These are phyloP conservation scores for Pogonomyrmex californicus DNA, from an alignment of 1,140 invertebrate species.

Conservation along the genomic window DNA sequence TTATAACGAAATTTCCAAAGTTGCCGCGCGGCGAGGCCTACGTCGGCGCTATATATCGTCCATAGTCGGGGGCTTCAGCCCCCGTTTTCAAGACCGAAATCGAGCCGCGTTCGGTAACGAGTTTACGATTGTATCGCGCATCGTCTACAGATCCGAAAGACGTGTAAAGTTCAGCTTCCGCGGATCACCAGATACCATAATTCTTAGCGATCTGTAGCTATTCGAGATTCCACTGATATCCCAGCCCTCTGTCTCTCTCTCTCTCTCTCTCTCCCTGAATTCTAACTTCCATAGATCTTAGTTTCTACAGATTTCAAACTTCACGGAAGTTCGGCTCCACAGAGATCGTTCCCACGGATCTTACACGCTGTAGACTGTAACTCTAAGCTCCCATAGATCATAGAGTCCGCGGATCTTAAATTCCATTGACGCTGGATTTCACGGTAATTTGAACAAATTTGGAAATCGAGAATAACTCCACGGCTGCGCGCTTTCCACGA, in stretches of 20 bases:
- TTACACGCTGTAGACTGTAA: conserved; percentile 7
- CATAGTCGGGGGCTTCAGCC: background rate
- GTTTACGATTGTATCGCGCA: background rate
- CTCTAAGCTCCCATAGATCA: conserved; percentile 43
- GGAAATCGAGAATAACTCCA: background rate
- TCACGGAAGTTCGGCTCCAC: background rate
- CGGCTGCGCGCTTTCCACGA: background rate
- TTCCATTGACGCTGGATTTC: background rate
- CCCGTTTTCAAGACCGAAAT: conserved; percentile 10
- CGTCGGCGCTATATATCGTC: no score
- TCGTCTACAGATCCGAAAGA: no score
- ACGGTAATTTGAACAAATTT: conserved; percentile 28
- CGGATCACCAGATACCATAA: conserved; percentile 23
- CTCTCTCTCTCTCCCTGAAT: conserved; percentile 46
- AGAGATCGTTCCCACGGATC: conserved; percentile 19
- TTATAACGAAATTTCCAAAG: conserved; percentile 59
- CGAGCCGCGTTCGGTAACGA: background rate
- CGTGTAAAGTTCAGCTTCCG: background rate
- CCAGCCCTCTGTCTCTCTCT: no score
- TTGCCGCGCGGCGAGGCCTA: conserved; percentile 46
- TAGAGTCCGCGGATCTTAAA: background rate
- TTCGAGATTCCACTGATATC: conserved; percentile 2
- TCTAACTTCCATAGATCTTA: conserved; percentile 51
- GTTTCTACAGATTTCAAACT: conserved; percentile 36
- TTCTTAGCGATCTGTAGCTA: conserved; percentile 36